Evolutionary conservation across 2,888 invertebrate species (phyloP).

Genomic region (Crocallis elinguaria): DNA sequence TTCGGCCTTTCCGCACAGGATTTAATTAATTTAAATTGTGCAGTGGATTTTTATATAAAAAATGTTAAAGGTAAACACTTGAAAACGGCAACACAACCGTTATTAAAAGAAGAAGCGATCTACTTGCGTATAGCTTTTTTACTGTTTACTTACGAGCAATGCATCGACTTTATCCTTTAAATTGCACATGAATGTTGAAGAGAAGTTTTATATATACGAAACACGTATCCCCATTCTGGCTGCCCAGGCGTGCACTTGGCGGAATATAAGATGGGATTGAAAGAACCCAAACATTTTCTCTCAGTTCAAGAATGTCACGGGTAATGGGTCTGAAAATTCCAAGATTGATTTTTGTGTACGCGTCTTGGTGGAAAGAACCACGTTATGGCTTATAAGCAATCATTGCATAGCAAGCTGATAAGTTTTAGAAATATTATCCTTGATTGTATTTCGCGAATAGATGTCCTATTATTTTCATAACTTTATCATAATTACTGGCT

Average conservation of each 20-base stretch:
- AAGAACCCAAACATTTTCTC: slow-evolving; percentile 53
- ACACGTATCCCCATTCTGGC: slow-evolving; percentile 59
- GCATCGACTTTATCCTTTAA: neutral
- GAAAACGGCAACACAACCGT: neutral
- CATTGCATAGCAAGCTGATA: no score
- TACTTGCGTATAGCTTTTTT: neutral
- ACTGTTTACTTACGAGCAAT: neutral
- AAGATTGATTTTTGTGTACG: slow-evolving; percentile 49
- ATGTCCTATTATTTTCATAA: neutral
- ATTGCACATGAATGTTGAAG: slow-evolving; percentile 43
- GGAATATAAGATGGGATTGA: slow-evolving; percentile 49
- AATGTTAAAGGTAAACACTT: neutral
- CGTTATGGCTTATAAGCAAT: slow-evolving; percentile 16
- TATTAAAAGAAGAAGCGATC: neutral
- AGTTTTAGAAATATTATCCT: no score
- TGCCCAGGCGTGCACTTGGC: slow-evolving; percentile 51
- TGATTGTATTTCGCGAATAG: slow-evolving; percentile 20
- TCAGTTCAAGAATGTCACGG: slow-evolving; percentile 39
- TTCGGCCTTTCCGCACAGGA: slow-evolving; percentile 23
- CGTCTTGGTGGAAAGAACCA: slow-evolving; percentile 42
- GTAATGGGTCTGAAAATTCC: slow-evolving; percentile 65
- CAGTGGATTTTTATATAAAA: neutral
- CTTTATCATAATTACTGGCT: neutral
- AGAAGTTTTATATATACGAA: slow-evolving; percentile 57
- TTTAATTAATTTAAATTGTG: slow-evolving; percentile 32